phyloP scores from a whole-genome alignment of 2,888 invertebrate species.

The Xylocampa areola region DNA sequence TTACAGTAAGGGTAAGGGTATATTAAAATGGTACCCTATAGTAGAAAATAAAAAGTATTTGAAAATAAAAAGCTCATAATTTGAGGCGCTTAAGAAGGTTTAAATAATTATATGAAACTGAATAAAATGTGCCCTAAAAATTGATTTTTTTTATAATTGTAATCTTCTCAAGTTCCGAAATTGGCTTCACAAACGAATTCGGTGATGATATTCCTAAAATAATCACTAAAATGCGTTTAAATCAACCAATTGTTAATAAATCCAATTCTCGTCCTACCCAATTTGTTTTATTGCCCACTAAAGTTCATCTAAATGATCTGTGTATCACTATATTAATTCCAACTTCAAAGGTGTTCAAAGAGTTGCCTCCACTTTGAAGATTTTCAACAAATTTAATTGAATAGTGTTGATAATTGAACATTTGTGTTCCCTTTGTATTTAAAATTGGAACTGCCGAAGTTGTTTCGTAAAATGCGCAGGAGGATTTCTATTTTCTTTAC shows the following conservation, averaged over 20 bases:
- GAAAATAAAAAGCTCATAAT: too few species aligned
- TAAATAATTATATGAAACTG: too few species aligned
- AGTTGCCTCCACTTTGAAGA: conserved; percentile 43
- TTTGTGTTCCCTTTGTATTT: conserved; percentile 15
- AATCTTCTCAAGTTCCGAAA: too few species aligned
- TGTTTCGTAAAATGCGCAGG: neutral
- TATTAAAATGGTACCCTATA: too few species aligned
- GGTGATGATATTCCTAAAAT: neutral
- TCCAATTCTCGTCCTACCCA: conserved; percentile 14
- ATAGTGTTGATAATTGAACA: conserved; percentile 39
- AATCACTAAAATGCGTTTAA: neutral
- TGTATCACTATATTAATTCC: conserved; percentile 24
- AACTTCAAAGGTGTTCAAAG: conserved; percentile 52
- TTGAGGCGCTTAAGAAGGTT: too few species aligned
- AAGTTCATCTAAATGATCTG: conserved; percentile 21
- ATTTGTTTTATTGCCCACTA: conserved; percentile 32
- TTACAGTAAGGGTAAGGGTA: too few species aligned
- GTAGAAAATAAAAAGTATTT: too few species aligned
- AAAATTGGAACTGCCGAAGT: neutral
- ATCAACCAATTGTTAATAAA: conserved; percentile 4
- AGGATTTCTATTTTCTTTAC: too few species aligned
- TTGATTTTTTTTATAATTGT: too few species aligned
- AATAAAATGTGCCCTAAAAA: too few species aligned
- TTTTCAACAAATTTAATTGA: conserved; percentile 33
- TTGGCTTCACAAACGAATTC: too few species aligned